A percentile compares a stretch with the other conserved stretches of the same genome.
phyloP scores from a whole-genome alignment of 2,888 invertebrate species.

The Tholera decimalis region DNA sequence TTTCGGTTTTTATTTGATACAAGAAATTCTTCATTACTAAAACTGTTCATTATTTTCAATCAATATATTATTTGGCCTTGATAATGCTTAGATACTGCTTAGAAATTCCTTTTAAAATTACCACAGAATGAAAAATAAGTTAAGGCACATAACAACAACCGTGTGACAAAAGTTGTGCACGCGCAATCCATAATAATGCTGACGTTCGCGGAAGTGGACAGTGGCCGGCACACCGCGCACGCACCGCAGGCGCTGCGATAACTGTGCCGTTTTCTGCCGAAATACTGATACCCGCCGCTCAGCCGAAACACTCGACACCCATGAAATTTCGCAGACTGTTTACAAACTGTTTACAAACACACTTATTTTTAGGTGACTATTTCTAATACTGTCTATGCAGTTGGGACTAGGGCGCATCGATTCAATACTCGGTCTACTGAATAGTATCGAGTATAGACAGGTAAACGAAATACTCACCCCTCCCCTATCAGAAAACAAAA shows the following conservation, averaged over 20 bases:
- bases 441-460: slow-evolving; percentile 27
- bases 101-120: slow-evolving; percentile 12
- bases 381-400: slow-evolving; percentile 47
- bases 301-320: slow-evolving; percentile 43
- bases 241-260: slow-evolving; percentile 44
- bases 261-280: slow-evolving; percentile 54
- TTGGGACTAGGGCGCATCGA: slow-evolving; percentile 16
- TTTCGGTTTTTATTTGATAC: slow-evolving; percentile 1
- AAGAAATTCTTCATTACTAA: slow-evolving; percentile 7
- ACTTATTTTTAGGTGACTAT: slow-evolving; percentile 64
- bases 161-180: slow-evolving; percentile 73
- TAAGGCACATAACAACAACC: slow-evolving; percentile 51
- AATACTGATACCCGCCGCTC: slow-evolving; percentile 47
- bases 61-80: slow-evolving; percentile 36
- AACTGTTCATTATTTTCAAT: slow-evolving; percentile 20
- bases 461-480: slow-evolving; percentile 48
- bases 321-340: slow-evolving; percentile 60
- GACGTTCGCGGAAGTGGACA: slow-evolving; percentile 81
- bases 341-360: slow-evolving; percentile 69
- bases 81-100: slow-evolving; percentile 19
- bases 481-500: slow-evolving; percentile 43
- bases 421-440: slow-evolving; percentile 8
- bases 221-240: slow-evolving; percentile 41
- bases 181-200: slow-evolving; percentile 78
- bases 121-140: slow-evolving; percentile 16